These are phyloP conservation scores for Athrips mouffetella DNA, from an alignment of 2,888 invertebrate genomes.

Conservation along the genomic window DNA sequence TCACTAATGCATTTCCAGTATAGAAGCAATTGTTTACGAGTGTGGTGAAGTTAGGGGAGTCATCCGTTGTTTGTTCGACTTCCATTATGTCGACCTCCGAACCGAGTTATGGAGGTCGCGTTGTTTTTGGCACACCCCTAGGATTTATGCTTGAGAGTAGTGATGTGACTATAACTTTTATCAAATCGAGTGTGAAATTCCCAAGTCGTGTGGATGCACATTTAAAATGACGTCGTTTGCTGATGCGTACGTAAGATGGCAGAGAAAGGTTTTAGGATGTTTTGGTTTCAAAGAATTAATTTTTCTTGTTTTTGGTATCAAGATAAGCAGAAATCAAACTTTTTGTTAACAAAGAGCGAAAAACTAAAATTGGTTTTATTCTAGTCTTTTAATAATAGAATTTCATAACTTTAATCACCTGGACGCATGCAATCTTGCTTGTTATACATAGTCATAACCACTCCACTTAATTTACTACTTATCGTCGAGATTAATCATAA, in stretches of 20 bases:
- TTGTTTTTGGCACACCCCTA: slow-evolving; percentile 59
- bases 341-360: no score
- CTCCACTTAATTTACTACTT: no score
- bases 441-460: no score
- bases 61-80: slow-evolving; percentile 13
- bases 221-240: not conserved
- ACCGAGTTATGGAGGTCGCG: slow-evolving; percentile 45
- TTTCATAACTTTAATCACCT: no score
- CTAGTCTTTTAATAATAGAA: no score
- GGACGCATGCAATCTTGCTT: no score
- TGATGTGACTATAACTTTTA: not conserved
- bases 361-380: no score
- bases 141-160: slow-evolving; percentile 52
- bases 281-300: not conserved
- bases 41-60: slow-evolving; percentile 11
- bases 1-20: slow-evolving; percentile 11
- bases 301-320: not conserved
- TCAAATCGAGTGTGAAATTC: not conserved
- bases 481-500: no score
- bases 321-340: no score
- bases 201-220: not conserved
- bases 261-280: not conserved
- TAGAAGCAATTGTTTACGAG: slow-evolving; percentile 12
- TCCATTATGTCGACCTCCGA: slow-evolving; percentile 15
- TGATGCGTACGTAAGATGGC: not conserved